Base-by-base conservation (phyloP, 2,797 vertebrate species). In the Spinibarbus caldwelli region DNA sequence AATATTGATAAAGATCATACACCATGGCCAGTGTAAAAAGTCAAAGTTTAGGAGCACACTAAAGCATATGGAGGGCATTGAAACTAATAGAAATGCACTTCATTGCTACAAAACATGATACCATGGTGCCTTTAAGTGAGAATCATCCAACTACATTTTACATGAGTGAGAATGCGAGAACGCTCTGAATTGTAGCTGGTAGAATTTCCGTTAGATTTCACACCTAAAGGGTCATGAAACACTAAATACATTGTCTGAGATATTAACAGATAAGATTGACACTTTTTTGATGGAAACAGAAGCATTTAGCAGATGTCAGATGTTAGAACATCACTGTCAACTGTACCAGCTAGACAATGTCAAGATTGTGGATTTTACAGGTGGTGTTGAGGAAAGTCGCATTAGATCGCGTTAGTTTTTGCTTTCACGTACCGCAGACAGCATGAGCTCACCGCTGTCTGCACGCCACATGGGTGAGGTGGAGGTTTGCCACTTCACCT, bases 401-500 rank as follows among this genome's bases (percentile, higher is more conserved):
- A 23, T 62, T 78, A 31, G 49, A 66, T 19, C 26, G 31, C 23
- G 31, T 72, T 72, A 26, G 66, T 79, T 38, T 79, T 72, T 26
- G 26, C 52, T 79, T 85, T 52, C 66, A 59, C 7, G 21, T 15
- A 71, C 73, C 66, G 52, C 66, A 85, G 83, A 85, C 83, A 62
- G 52, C 29, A 85, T 85, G 83, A 85, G 83, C 67, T 85, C 83
- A 85, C 41, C 6, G 15, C 41, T 80, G 84, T 72, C 84, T 85
- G 84, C 68, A 80, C n/a, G n/a, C 77, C 84, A 85, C 84, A 85
- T 85, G 84, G 84, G 15, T 45, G n/a, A 72, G n/a, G 54, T 71
- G 49, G 19, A 84, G 19, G 59, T 76, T 57, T 78, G 64, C 83
- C 77, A 72, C 31, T 80, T 85, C 17, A 38, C 5, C 36, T 78